Percentiles rank a stretch among this genome's conserved stretches.
phyloP scores from a whole-genome alignment of 2,888 invertebrate species.

The Limenitis camilla region DNA sequence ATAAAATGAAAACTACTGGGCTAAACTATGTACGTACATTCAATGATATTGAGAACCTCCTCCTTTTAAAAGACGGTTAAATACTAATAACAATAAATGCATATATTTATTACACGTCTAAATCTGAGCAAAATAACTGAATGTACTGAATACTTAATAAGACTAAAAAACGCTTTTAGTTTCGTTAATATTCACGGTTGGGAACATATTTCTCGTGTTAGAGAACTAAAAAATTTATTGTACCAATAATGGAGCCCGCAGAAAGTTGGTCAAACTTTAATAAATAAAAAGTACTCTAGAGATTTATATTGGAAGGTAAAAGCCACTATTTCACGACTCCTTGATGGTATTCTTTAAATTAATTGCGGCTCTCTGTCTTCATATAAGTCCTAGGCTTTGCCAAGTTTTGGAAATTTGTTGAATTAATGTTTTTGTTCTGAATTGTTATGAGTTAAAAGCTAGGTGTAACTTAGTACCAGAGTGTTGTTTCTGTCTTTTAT shows the following conservation, averaged over 20 bases:
- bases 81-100: too few relatives aligned
- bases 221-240: conserved; percentile 7
- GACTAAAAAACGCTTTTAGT: not conserved
- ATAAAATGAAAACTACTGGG: too few relatives aligned
- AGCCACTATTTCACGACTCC: conserved; percentile 18
- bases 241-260: conserved; percentile 10
- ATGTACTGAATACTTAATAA: not conserved
- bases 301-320: conserved; percentile 22
- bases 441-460: too few relatives aligned
- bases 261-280: conserved; percentile 17
- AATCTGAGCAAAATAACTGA: not conserved
- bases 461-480: too few relatives aligned
- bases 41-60: too few relatives aligned
- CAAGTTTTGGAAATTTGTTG: conserved; percentile 8
- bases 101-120: too few relatives aligned
- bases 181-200: not conserved
- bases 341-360: conserved; percentile 20
- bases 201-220: not conserved
- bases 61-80: too few relatives aligned
- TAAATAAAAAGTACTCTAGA: conserved; percentile 20
- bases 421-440: conserved; percentile 19
- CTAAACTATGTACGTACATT: too few relatives aligned
- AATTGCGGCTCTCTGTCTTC: conserved; percentile 20
- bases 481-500: too few relatives aligned
- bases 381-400: conserved; percentile 16